Conservation (phyloP, 92 coral and sea anemone species). For the Parazoanthus darwini region DNA sequence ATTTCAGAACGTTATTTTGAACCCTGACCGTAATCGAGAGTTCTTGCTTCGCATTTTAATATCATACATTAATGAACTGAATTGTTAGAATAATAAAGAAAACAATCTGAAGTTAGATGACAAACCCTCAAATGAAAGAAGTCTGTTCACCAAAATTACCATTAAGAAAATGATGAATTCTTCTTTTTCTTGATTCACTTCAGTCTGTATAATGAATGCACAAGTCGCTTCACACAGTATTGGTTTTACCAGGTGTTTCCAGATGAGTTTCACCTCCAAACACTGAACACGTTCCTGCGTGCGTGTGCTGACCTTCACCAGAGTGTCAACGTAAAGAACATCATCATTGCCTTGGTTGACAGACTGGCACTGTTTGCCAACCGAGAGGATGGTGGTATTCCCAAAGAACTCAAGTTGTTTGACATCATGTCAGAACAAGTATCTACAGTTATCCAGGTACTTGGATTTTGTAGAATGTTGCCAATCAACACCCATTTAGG, state of each 20-base stretch:
- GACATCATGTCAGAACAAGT: slow-evolving; percentile 98
- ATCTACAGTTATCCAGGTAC: slow-evolving; percentile 95
- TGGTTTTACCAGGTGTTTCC: slow-evolving; percentile 80
- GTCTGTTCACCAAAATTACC: no score
- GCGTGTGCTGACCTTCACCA: slow-evolving; percentile 94
- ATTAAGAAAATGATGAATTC: no score
- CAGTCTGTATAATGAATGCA: not conserved
- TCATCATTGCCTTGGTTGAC: slow-evolving; percentile 89
- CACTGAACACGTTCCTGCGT: slow-evolving; percentile 81
- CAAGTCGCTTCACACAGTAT: not conserved
- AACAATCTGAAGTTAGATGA: no score
- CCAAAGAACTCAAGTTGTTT: slow-evolving; percentile 84
- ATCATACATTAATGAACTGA: no score
- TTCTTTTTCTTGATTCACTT: no score
- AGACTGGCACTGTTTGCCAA: slow-evolving; percentile 95
- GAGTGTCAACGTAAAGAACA: slow-evolving; percentile 92
- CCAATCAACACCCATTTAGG: no score
- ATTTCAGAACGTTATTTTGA: no score
- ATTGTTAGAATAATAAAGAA: no score
- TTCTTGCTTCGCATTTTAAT: no score
- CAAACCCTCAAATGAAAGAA: no score
- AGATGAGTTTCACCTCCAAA: slow-evolving; percentile 96
- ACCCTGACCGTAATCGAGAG: no score
- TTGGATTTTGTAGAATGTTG: no score
- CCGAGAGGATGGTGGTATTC: slow-evolving; percentile 99